phyloP scores from a whole-genome alignment of 2,113 vertebrate genomes.

The Spheniscus mendiculus region DNA sequence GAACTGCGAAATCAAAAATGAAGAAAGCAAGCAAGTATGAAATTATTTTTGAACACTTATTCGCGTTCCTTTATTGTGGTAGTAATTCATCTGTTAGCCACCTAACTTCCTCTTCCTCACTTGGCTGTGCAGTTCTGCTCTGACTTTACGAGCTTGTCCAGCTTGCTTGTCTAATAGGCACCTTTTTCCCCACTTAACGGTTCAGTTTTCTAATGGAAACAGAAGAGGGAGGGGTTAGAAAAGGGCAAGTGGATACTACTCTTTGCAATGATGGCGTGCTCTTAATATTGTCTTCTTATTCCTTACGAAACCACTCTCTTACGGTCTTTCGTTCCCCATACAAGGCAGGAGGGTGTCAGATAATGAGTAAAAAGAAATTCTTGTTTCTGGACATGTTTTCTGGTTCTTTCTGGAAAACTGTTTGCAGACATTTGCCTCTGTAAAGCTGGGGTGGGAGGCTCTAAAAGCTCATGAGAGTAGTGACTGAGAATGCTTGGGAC shows the following conservation, averaged over 20 bases:
- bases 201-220: neutral
- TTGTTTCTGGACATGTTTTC: neutral
- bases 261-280: neutral
- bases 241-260: neutral
- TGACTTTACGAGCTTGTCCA: neutral
- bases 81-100: neutral
- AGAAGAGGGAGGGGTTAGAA: neutral
- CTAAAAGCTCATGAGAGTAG: neutral
- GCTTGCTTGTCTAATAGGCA: neutral
- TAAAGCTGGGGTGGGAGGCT: neutral
- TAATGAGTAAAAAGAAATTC: neutral
- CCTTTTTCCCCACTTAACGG: neutral
- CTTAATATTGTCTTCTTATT: neutral
- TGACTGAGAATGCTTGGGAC: neutral
- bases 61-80: neutral
- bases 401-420: neutral
- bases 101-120: neutral
- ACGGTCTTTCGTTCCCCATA: neutral
- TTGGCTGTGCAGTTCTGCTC: neutral
- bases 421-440: neutral
- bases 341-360: neutral
- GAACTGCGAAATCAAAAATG: conserved; percentile 47
- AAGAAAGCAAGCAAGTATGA: conserved; percentile 70
- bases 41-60: neutral
- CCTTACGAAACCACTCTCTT: neutral